Evolutionary conservation across 2,888 invertebrate species (phyloP).

Genomic region (Agrilus biguttatus): DNA sequence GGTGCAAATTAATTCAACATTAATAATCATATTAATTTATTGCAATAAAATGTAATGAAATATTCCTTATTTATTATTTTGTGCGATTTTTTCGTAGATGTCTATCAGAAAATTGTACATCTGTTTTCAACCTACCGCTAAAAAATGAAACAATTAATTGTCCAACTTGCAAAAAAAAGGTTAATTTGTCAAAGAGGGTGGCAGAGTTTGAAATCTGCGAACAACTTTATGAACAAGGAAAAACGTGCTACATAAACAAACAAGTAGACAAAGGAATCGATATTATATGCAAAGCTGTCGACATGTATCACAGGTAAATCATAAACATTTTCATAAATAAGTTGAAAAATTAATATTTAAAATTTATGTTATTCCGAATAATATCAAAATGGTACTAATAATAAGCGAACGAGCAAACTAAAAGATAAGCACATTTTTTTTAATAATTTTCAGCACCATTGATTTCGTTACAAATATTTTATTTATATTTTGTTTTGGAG

Average conservation of each 20-base stretch:
- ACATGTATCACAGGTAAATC: slow-evolving; percentile 37
- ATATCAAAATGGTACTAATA: too few relatives aligned
- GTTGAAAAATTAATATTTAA: too few relatives aligned
- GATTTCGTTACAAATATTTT: background rate
- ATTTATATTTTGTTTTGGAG: background rate
- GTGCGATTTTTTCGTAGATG: slow-evolving; percentile 29
- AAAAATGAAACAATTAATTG: slow-evolving; percentile 32
- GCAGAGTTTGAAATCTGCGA: slow-evolving; percentile 33
- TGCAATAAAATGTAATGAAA: too few relatives aligned
- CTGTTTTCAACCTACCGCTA: slow-evolving; percentile 34
- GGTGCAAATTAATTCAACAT: too few relatives aligned
- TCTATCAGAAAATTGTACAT: slow-evolving; percentile 33
- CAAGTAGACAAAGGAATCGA: slow-evolving; percentile 38
- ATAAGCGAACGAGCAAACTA: too few relatives aligned
- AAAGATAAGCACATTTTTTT: too few relatives aligned
- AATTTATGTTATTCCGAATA: too few relatives aligned
- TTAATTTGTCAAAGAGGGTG: slow-evolving; percentile 33
- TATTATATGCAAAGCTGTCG: slow-evolving; percentile 40
- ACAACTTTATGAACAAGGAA: slow-evolving; percentile 33
- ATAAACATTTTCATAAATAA: background rate
- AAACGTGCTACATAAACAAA: slow-evolving; percentile 38
- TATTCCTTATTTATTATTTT: background rate
- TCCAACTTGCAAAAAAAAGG: slow-evolving; percentile 34
- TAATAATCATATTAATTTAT: too few relatives aligned
- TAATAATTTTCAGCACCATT: too few relatives aligned